Percentiles rank a stretch among this genome's conserved stretches.
Evolutionary conservation across 2,797 vertebrate genomes (phyloP).

Genomic region (Tapera naevia): DNA sequence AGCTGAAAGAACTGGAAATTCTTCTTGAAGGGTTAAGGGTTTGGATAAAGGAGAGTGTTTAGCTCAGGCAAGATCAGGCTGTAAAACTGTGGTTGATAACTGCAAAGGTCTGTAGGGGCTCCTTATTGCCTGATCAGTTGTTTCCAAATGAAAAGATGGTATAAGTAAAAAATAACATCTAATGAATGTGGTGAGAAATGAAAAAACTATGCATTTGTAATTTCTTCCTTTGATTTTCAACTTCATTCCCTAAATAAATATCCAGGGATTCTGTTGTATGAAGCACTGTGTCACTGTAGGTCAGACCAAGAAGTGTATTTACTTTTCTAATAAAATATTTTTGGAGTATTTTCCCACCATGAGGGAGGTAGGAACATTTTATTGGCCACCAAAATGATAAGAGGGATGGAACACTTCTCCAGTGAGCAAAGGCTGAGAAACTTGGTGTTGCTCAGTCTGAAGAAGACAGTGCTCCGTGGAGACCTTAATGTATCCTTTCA

Average conservation of each 20-base stretch:
- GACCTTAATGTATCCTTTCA: no score
- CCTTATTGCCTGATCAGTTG: background rate
- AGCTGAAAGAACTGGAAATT: background rate
- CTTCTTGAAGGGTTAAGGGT: background rate
- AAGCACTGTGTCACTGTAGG: background rate
- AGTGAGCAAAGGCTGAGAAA: no score
- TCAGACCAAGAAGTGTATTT: background rate
- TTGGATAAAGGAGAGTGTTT: background rate
- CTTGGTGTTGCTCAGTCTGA: no score
- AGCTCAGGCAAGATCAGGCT: background rate
- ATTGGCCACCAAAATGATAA: background rate
- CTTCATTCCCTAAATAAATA: background rate
- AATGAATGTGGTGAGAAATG: background rate
- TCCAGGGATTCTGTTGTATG: background rate
- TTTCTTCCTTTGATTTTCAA: background rate
- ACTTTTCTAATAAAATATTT: background rate
- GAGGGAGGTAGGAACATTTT: rapidly evolving
- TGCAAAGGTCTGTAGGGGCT: background rate
- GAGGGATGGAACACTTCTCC: no score
- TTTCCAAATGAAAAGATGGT: background rate
- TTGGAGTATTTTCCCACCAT: background rate
- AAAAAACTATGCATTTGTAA: background rate
- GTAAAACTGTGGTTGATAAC: background rate
- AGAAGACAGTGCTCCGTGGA: no score
- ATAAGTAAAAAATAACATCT: background rate